Percentiles rank a stretch among this genome's conserved stretches.
Conservation (phyloP, 2,113 vertebrate species). For the Acrocephalus arundinaceus region DNA sequence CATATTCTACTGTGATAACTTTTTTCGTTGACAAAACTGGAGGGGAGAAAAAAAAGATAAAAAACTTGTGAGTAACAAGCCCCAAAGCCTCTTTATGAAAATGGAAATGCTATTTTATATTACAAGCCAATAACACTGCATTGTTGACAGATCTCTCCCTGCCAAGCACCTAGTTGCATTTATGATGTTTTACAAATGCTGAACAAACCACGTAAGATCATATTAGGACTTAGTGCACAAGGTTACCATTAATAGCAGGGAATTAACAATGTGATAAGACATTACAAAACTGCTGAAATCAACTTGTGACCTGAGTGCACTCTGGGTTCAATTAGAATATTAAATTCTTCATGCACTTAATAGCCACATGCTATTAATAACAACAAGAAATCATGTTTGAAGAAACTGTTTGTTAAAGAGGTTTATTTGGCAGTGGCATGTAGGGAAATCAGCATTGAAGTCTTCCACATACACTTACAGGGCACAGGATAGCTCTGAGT, state of each 20-base stretch:
- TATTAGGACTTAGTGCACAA: not conserved
- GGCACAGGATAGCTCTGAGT: not conserved
- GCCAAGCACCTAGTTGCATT: not conserved
- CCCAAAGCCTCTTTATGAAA: not conserved
- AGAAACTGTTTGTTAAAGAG: not conserved
- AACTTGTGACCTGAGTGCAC: not conserved
- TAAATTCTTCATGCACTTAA: not conserved
- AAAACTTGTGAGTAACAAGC: not conserved
- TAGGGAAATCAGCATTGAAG: not conserved
- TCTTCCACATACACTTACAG: not conserved
- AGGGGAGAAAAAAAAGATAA: not conserved
- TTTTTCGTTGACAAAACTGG: not conserved
- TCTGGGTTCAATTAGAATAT: not conserved
- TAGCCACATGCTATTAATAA: not conserved
- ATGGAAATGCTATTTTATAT: not conserved
- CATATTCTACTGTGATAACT: not conserved
- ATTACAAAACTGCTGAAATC: constrained; percentile 4
- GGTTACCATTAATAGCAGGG: not conserved
- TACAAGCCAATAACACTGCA: not conserved
- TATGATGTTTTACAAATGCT: not conserved
- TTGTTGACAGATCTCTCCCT: not conserved
- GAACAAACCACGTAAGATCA: constrained; percentile 1
- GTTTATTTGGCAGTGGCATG: not conserved
- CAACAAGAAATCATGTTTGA: not conserved
- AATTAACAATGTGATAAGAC: constrained; percentile 18